phyloP scores from a whole-genome alignment of 1,140 invertebrate species.

The Drosophila neocordata region DNA sequence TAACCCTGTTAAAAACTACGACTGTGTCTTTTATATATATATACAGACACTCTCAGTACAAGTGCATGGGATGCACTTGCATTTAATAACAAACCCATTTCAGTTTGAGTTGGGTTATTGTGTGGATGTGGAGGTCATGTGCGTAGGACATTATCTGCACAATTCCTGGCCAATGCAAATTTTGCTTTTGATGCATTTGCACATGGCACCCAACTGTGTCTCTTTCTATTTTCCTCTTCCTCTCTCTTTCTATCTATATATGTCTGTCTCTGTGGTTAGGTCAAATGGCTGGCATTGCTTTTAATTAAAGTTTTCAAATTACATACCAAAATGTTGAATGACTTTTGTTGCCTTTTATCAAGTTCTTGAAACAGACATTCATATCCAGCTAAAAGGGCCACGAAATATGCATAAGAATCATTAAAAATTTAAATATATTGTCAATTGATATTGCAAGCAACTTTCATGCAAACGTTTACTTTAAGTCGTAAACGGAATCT shows the following conservation, averaged over 20 bases:
- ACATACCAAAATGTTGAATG: constrained; percentile 57
- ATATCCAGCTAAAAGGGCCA: background rate
- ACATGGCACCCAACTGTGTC: constrained; percentile 50
- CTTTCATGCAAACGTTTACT: constrained; percentile 1
- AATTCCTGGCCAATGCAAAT: constrained; percentile 64
- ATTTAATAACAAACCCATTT: constrained; percentile 58
- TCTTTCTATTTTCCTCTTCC: background rate
- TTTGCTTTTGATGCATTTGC: constrained; percentile 59
- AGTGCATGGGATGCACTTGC: constrained; percentile 57
- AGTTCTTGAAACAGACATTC: background rate
- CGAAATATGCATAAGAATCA: constrained; percentile 26
- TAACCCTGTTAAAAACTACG: background rate
- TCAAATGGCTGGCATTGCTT: constrained; percentile 40
- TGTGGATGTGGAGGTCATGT: constrained; percentile 19
- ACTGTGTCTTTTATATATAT: constrained; percentile 11
- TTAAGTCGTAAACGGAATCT: constrained; percentile 5
- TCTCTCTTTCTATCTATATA: constrained; percentile 9
- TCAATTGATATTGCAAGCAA: background rate
- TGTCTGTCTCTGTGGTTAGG: constrained; percentile 23
- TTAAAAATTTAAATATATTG: constrained; percentile 21
- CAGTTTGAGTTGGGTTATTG: background rate
- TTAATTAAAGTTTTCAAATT: constrained; percentile 75
- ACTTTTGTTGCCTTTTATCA: constrained; percentile 40
- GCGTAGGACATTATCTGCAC: constrained; percentile 65
- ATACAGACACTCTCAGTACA: constrained; percentile 15